A percentile compares a stretch with the other conserved stretches of the same genome.
Conservation (phyloP, 2,113 vertebrate species). For the Lophotis ruficrista region DNA sequence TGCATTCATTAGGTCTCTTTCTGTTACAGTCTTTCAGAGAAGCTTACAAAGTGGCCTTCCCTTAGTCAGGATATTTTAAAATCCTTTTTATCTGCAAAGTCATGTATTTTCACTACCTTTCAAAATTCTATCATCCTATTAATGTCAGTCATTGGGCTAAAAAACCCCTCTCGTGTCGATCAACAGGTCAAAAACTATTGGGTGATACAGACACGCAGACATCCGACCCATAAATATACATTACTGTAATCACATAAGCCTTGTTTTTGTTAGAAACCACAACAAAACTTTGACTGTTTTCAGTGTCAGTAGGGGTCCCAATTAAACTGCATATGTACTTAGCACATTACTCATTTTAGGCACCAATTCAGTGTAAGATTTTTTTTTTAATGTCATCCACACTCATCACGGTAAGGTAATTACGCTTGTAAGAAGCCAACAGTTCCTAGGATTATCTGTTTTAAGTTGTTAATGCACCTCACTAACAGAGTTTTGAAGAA, state of each 20-base stretch:
- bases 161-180: background rate
- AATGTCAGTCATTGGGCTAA: background rate
- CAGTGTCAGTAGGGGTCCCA: background rate
- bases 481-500: background rate
- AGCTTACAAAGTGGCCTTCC: background rate
- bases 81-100: background rate
- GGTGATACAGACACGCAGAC: background rate
- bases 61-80: background rate
- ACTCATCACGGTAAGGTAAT: background rate
- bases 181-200: background rate
- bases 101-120: background rate
- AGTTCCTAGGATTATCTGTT: background rate
- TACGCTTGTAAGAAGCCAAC: background rate
- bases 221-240: background rate
- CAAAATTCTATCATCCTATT: background rate
- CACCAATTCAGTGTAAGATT: background rate
- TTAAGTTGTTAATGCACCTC: background rate
- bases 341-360: background rate
- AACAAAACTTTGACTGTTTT: background rate
- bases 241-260: background rate
- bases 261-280: background rate
- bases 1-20: background rate
- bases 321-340: background rate
- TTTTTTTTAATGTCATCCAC: background rate
- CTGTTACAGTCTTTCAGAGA: background rate